phyloP scores from a whole-genome alignment of 2,888 invertebrate species.

The Cerastoderma edule region DNA sequence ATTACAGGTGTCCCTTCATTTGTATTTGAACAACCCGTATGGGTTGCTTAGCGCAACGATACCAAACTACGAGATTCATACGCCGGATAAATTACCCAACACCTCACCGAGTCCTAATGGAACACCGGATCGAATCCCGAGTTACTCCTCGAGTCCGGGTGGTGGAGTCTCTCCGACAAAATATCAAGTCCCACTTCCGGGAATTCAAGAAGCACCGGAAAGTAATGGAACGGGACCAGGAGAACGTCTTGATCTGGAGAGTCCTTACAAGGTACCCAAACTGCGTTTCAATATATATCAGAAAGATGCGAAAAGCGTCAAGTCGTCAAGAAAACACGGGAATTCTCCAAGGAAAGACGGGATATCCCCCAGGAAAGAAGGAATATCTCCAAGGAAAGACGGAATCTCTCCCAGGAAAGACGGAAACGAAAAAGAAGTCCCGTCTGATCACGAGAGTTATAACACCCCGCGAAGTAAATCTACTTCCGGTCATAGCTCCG shows the following conservation, averaged over 20 bases:
- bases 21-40: slow-evolving; percentile 54
- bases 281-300: background rate
- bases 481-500: slow-evolving; percentile 12
- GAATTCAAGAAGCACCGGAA: slow-evolving; percentile 1
- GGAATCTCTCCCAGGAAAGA: background rate
- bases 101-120: slow-evolving; percentile 1
- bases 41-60: slow-evolving; percentile 45
- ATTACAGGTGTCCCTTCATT: slow-evolving; percentile 52
- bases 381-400: background rate
- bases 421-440: background rate
- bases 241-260: background rate
- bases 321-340: background rate
- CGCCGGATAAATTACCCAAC: slow-evolving; percentile 1
- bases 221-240: background rate
- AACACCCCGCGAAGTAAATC: slow-evolving; percentile 8
- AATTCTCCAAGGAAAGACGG: background rate
- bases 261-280: background rate
- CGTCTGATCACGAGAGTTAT: background rate
- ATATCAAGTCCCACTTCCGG: slow-evolving; percentile 3
- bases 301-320: background rate
- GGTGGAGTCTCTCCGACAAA: slow-evolving; percentile 1
- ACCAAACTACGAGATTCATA: slow-evolving; percentile 36
- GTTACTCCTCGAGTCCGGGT: background rate
- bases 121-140: slow-evolving; percentile 4
- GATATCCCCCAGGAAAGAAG: background rate